Evolutionary conservation across 2,113 vertebrate species (phyloP).

Genomic region (Saguinus imperator): DNA sequence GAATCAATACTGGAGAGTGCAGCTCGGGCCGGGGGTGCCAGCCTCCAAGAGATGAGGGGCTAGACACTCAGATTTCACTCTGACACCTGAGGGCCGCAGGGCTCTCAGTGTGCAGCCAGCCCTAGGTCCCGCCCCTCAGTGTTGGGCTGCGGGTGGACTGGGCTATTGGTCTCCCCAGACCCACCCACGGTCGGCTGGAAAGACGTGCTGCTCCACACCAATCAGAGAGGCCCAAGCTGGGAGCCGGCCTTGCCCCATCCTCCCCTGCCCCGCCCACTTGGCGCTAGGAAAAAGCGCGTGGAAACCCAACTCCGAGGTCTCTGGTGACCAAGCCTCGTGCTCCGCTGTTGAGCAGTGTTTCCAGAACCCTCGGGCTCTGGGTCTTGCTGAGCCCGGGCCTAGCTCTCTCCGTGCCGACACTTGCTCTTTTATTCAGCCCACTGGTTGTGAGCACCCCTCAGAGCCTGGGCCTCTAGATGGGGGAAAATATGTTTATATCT

Average conservation of each 20-base stretch:
- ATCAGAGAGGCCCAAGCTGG: background rate
- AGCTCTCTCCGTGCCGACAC: background rate
- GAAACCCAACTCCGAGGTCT: background rate
- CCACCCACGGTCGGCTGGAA: background rate
- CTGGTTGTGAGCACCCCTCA: background rate
- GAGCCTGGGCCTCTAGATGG: background rate
- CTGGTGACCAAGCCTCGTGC: background rate
- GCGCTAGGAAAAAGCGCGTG: background rate
- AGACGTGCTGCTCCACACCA: background rate
- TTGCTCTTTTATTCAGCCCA: background rate
- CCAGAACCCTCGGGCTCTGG: background rate
- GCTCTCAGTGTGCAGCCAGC: accelerated
- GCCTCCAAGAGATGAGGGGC: too few species aligned
- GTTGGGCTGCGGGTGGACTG: background rate
- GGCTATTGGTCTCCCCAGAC: accelerated
- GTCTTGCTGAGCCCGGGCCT: background rate
- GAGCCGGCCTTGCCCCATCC: too few species aligned
- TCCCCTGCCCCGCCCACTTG: background rate
- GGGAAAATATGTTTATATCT: background rate
- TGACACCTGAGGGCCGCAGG: accelerated
- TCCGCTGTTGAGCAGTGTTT: accelerated
- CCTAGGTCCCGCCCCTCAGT: accelerated
- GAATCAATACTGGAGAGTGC: background rate
- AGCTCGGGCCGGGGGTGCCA: background rate
- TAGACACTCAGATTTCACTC: background rate